A percentile compares a stretch with the other conserved stretches of the same genome.
Conservation (phyloP, 1,140 invertebrate genomes). For the Papilio dardanus region DNA sequence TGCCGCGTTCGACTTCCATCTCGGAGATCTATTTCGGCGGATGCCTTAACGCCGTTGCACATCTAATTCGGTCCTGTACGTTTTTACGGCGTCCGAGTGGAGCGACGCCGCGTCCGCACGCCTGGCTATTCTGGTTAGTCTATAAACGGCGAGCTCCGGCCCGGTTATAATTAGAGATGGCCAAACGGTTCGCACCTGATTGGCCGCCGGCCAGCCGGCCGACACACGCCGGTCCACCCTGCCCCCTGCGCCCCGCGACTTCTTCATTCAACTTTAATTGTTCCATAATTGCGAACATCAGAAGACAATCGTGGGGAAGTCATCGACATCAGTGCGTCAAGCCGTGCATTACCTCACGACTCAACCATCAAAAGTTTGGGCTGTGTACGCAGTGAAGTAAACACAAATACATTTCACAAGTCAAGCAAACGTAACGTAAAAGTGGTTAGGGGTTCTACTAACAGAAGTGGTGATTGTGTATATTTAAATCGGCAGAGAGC, state of each 20-base stretch:
- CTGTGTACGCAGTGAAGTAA: neutral
- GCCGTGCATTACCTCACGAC: neutral
- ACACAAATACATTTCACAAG: neutral
- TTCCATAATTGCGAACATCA: neutral
- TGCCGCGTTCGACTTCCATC: neutral
- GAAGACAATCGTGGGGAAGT: neutral
- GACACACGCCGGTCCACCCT: neutral
- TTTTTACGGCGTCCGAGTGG: constrained; percentile 41
- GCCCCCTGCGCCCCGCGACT: neutral
- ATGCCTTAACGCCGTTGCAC: constrained; percentile 29
- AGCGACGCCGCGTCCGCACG: constrained; percentile 46
- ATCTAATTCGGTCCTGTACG: constrained; percentile 41
- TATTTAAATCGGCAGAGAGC: neutral
- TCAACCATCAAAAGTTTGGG: neutral
- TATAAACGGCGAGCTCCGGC: constrained; percentile 66
- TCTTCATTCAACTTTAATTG: constrained; percentile 30
- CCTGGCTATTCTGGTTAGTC: constrained; percentile 68
- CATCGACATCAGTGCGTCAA: neutral
- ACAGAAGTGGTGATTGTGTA: no score
- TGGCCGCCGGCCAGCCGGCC: constrained; percentile 60
- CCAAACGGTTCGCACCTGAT: constrained; percentile 72
- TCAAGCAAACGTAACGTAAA: no score
- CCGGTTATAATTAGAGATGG: constrained; percentile 68
- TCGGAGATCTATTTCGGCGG: constrained; percentile 23
- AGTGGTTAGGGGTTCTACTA: no score